These are phyloP conservation scores for Ophioderma brevispina DNA, from an alignment of 35 echinoderm and acorn worm genomes.

Conservation along the genomic window DNA sequence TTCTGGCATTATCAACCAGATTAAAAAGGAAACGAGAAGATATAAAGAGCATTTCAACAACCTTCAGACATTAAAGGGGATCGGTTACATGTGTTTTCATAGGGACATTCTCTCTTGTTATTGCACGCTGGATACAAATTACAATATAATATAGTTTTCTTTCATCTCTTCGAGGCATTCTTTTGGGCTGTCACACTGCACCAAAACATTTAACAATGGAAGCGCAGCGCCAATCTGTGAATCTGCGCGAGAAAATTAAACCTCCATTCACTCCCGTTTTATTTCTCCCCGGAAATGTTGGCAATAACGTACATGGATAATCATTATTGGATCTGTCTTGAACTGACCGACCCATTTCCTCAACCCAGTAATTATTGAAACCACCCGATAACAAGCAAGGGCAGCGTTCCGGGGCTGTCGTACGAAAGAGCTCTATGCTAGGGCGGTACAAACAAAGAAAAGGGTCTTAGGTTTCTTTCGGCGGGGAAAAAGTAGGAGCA, in stretches of 20 bases:
- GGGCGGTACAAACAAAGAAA: slow-evolving; percentile 3
- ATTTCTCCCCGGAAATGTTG: not conserved
- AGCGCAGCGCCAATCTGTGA: not conserved
- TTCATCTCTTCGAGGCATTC: not conserved
- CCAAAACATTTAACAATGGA: not conserved
- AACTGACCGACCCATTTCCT: too few relatives aligned
- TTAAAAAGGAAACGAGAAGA: slow-evolving; percentile 3
- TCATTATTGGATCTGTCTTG: not conserved
- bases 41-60: not conserved
- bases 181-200: not conserved
- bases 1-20: not conserved
- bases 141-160: not conserved
- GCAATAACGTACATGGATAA: not conserved
- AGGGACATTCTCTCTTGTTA: not conserved
- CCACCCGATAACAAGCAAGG: not conserved
- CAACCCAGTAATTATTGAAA: slow-evolving; percentile 6
- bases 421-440: not conserved
- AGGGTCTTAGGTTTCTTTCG: not conserved
- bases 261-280: not conserved
- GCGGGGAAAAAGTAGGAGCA: not conserved
- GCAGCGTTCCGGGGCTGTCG: not conserved
- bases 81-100: not conserved
- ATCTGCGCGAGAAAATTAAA: not conserved
- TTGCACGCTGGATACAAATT: not conserved
- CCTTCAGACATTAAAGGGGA: not conserved